These are phyloP conservation scores for Muntiacus muntjak DNA, from an alignment of 2,113 vertebrate genomes.

Conservation along the genomic window DNA sequence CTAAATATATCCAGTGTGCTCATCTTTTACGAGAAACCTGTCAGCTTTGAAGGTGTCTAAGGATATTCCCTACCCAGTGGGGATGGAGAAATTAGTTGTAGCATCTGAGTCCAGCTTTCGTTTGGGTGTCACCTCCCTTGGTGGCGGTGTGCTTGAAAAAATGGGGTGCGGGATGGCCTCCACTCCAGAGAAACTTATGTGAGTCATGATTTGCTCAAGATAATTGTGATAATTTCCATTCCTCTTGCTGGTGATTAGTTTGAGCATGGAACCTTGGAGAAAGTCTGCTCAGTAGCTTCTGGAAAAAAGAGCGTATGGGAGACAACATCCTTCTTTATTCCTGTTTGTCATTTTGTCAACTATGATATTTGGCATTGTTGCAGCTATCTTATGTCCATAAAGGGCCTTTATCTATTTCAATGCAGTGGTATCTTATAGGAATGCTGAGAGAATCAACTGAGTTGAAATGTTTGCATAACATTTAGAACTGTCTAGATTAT, in stretches of 20 bases:
- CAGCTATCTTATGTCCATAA: neutral
- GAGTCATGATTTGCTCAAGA: neutral
- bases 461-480: neutral
- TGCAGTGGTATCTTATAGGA: neutral
- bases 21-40: neutral
- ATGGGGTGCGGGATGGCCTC: fast-evolving
- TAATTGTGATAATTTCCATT: neutral
- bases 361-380: neutral
- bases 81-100: neutral
- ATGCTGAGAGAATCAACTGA: neutral
- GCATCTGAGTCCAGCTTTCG: neutral
- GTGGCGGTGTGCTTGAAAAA: neutral
- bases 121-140: neutral
- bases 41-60: neutral
- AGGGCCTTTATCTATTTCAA: neutral
- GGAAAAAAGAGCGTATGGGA: neutral
- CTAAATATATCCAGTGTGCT: neutral
- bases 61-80: neutral
- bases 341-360: neutral
- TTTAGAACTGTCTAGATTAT: neutral
- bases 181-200: neutral
- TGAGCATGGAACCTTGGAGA: neutral
- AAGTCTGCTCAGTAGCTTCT: neutral
- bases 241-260: neutral
- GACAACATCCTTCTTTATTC: neutral